Evolutionary conservation across 2,113 vertebrate species (phyloP).

Genomic region (Lampris megalopsis): DNA sequence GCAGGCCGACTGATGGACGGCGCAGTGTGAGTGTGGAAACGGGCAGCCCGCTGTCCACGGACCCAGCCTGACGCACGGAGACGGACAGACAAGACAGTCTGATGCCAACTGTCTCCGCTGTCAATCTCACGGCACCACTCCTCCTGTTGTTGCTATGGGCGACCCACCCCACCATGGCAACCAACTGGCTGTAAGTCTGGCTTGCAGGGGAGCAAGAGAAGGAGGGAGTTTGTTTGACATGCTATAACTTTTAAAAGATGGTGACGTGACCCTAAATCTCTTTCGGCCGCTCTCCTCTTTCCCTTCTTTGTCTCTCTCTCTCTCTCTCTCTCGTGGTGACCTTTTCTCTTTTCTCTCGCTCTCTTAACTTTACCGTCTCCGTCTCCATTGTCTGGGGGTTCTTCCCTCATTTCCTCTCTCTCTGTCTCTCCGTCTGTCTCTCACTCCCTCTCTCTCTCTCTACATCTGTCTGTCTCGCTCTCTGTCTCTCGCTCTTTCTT

Average conservation of each 20-base stretch:
- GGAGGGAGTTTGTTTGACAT: conserved; percentile 81
- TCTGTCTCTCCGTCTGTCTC: conserved; percentile 62
- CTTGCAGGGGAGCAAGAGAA: conserved; percentile 59
- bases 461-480: not conserved
- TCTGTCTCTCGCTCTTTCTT: conserved; percentile 61
- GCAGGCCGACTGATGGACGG: conserved; percentile 31
- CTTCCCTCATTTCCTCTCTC: conserved; percentile 57
- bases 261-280: conserved; percentile 81
- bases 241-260: conserved; percentile 83
- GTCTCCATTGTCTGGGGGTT: conserved; percentile 43
- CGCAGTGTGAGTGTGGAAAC: conserved; percentile 47
- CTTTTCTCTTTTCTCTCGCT: conserved; percentile 70
- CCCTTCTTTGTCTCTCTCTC: conserved; percentile 73
- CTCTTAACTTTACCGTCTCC: conserved; percentile 51
- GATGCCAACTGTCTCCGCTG: conserved; percentile 87
- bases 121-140: conserved; percentile 85
- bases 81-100: conserved; percentile 83
- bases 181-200: conserved; percentile 87
- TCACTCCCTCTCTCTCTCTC: conserved; percentile 59
- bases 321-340: conserved; percentile 70
- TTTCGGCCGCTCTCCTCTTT: conserved; percentile 65
- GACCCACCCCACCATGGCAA: conserved; percentile 85
- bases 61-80: conserved; percentile 73
- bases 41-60: conserved; percentile 63
- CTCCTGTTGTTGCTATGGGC: conserved; percentile 89